These are phyloP conservation scores for Lithobates pipiens DNA, from an alignment of 2,797 vertebrate species.

Conservation along the genomic window DNA sequence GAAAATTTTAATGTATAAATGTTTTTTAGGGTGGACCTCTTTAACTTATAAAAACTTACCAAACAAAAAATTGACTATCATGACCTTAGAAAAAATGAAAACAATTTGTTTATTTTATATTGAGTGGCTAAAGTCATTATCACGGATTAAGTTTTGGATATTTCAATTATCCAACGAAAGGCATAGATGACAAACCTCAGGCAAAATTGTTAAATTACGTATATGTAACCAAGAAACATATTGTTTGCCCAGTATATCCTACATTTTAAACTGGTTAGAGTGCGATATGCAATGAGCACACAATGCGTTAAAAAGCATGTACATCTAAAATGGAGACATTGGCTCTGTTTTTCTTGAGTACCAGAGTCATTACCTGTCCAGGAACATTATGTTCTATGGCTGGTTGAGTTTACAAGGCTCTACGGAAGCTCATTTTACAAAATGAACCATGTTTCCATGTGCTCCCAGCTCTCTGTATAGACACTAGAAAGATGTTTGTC, in stretches of 20 bases:
- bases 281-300: neutral
- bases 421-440: neutral
- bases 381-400: neutral
- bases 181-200: too few relatives aligned
- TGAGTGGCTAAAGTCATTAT: too few relatives aligned
- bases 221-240: neutral
- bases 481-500: too few relatives aligned
- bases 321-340: neutral
- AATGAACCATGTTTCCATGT: neutral
- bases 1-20: too few relatives aligned
- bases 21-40: too few relatives aligned
- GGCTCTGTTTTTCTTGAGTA: neutral
- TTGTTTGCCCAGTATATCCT: neutral
- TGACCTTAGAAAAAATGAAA: too few relatives aligned
- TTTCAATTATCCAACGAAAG: too few relatives aligned
- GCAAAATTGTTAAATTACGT: too few relatives aligned
- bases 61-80: too few relatives aligned
- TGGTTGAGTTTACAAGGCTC: constrained; percentile 29
- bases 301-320: neutral
- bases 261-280: neutral
- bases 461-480: neutral
- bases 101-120: too few relatives aligned
- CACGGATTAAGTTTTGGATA: too few relatives aligned
- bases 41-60: too few relatives aligned
- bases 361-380: neutral